These are phyloP conservation scores for Corythornis leucogaster DNA, from an alignment of 2,797 vertebrate genomes.

Conservation along the genomic window DNA sequence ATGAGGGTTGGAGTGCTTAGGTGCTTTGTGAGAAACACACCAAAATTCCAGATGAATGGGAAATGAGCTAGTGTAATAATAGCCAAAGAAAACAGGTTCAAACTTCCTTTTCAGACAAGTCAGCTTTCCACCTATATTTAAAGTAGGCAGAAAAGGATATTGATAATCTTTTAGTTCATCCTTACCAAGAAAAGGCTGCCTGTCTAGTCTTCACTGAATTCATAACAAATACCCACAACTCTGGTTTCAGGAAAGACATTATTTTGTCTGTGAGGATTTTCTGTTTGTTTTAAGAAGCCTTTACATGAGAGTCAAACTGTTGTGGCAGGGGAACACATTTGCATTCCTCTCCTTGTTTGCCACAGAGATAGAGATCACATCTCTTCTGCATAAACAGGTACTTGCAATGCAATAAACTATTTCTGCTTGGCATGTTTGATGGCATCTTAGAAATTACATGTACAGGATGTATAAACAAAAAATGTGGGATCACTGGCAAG, in stretches of 20 bases:
- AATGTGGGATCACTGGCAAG: not conserved
- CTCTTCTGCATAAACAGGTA: constrained; percentile 12
- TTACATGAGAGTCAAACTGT: not conserved
- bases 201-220: not conserved
- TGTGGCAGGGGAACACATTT: not conserved
- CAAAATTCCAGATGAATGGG: not conserved
- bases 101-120: not conserved
- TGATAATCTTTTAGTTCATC: not conserved
- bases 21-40: not conserved
- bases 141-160: not conserved
- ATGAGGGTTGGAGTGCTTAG: not conserved
- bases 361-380: not conserved
- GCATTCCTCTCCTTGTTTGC: not conserved
- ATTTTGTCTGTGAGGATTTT: not conserved
- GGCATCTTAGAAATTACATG: not conserved
- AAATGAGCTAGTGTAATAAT: not conserved
- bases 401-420: not conserved
- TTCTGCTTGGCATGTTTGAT: not conserved
- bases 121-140: not conserved
- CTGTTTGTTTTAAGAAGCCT: not conserved
- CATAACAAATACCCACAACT: not conserved
- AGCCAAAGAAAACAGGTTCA: not conserved
- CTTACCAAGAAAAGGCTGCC: not conserved
- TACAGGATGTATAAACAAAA: not conserved
- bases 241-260: not conserved